Evolutionary conservation across 2,113 vertebrate genomes (phyloP).

Genomic region (Zonotrichia leucophrys): DNA sequence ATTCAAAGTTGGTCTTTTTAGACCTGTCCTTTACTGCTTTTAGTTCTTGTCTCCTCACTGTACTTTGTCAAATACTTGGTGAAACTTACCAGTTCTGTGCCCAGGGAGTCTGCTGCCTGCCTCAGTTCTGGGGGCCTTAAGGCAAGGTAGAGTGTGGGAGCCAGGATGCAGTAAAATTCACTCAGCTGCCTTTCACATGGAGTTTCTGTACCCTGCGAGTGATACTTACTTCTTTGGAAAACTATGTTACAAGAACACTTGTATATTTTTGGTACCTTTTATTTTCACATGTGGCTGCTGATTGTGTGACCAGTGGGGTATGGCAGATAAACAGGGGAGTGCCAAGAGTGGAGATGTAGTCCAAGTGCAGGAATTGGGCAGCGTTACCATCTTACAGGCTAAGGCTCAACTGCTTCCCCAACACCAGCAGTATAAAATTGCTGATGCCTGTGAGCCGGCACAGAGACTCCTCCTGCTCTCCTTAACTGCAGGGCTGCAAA

Average conservation of each 20-base stretch:
- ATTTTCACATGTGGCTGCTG: neutral
- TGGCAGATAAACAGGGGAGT: neutral
- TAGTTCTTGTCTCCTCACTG: neutral
- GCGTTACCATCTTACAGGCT: neutral
- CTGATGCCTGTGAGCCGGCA: neutral
- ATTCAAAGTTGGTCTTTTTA: neutral
- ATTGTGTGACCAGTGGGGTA: neutral
- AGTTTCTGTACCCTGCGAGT: neutral
- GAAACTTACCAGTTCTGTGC: neutral
- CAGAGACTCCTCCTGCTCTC: neutral
- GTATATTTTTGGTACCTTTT: neutral
- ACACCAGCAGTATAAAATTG: neutral
- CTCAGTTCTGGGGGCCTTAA: neutral
- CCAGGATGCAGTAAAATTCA: accelerated
- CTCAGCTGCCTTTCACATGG: neutral
- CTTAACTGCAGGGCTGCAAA: neutral
- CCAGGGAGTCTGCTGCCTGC: neutral
- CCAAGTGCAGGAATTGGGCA: neutral
- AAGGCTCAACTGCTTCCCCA: neutral
- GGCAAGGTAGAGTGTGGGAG: neutral
- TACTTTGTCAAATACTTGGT: neutral
- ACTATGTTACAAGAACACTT: neutral
- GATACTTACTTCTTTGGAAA: neutral
- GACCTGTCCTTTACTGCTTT: neutral
- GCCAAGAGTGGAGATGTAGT: neutral